Evolutionary conservation across 2,888 invertebrate species (phyloP).

Genomic region (Metacarcinus magister): DNA sequence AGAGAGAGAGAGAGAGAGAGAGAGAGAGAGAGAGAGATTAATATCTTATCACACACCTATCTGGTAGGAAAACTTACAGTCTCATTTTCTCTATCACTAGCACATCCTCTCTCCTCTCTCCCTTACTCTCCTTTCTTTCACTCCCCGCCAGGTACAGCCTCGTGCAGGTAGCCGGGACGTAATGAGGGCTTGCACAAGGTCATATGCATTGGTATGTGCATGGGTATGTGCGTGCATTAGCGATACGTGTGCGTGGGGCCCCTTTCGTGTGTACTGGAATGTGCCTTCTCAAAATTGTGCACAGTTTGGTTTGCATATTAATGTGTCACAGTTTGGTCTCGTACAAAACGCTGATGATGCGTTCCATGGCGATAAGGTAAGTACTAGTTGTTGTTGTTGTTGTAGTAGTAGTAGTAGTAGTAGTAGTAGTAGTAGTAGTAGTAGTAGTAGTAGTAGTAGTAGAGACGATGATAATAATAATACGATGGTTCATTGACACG

Average conservation of each 20-base stretch:
- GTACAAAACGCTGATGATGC: constrained; percentile 88
- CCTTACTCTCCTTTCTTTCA: not conserved
- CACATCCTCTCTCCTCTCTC: no score
- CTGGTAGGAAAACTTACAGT: not conserved
- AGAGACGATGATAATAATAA: no score
- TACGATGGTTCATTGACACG: no score
- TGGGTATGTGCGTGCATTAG: constrained; percentile 47
- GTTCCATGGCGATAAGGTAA: constrained; percentile 87
- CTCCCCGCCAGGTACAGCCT: not conserved
- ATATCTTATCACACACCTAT: not conserved
- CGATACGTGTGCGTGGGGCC: not conserved
- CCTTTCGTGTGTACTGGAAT: constrained; percentile 87
- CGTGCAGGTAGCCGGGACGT: not conserved
- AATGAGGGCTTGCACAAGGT: not conserved
- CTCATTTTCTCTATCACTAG: not conserved
- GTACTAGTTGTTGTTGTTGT: no score
- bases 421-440: no score
- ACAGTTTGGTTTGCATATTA: constrained; percentile 88
- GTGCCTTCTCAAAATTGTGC: constrained; percentile 91
- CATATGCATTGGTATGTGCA: not conserved
- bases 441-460: no score
- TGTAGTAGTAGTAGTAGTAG: no score
- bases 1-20: not conserved
- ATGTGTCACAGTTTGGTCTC: constrained; percentile 88
- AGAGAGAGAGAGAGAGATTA: no score